These are phyloP conservation scores for Dorcus parallelipipedus DNA, from an alignment of 2,888 invertebrate species.

Conservation along the genomic window DNA sequence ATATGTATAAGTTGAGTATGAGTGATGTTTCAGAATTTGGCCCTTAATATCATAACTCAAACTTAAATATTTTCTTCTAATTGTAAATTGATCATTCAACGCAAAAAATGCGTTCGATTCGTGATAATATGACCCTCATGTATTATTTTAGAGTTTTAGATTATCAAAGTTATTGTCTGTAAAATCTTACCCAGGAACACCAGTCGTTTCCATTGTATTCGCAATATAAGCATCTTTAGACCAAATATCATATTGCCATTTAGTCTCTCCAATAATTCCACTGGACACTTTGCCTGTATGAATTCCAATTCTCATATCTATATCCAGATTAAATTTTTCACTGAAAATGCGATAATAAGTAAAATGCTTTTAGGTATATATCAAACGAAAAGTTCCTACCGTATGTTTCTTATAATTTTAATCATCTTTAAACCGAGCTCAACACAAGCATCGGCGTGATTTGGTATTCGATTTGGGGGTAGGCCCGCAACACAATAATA, in stretches of 20 bases:
- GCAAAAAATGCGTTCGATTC: too few species aligned
- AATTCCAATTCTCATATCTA: slow-evolving; percentile 95
- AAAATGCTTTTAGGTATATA: not conserved
- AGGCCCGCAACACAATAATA: slow-evolving; percentile 91
- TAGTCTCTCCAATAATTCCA: slow-evolving; percentile 86
- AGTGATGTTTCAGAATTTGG: too few species aligned
- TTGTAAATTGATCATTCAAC: too few species aligned
- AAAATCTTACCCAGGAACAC: slow-evolving; percentile 71
- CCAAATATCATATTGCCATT: slow-evolving; percentile 98
- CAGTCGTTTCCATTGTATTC: slow-evolving; percentile 91
- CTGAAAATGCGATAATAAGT: slow-evolving; percentile 46
- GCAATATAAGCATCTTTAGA: slow-evolving; percentile 92
- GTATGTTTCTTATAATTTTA: slow-evolving; percentile 77
- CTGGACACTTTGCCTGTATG: slow-evolving; percentile 90
- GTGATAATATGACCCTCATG: not conserved
- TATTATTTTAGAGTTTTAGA: not conserved
- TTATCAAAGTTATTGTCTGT: not conserved
- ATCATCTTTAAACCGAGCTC: slow-evolving; percentile 92
- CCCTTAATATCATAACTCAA: too few species aligned
- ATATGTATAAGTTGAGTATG: too few species aligned
- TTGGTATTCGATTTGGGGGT: slow-evolving; percentile 62
- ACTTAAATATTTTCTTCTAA: too few species aligned
- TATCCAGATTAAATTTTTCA: slow-evolving; percentile 74
- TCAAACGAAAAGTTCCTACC: slow-evolving; percentile 48
- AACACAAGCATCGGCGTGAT: slow-evolving; percentile 88